Conservation (phyloP, 64 coral and sea anemone species). For the Platygyra sinensis region DNA sequence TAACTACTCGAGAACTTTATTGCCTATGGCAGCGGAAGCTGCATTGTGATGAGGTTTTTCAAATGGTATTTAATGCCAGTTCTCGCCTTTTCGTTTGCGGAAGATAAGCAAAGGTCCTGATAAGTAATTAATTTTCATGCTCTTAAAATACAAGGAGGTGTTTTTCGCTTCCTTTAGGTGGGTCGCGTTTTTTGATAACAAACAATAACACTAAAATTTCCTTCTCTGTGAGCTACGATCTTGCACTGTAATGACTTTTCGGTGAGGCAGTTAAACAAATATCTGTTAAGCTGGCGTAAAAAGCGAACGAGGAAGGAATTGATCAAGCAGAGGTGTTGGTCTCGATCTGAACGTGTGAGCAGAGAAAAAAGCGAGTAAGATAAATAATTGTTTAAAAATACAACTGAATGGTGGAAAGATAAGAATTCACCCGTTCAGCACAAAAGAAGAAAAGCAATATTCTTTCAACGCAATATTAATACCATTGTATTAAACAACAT, state of each 20-base stretch:
- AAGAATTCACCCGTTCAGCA: slow-evolving; percentile 9
- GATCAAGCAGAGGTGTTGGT: too few relatives aligned
- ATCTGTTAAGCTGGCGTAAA: neutral
- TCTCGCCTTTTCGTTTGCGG: slow-evolving; percentile 27
- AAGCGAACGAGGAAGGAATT: neutral
- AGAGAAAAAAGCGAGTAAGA: neutral
- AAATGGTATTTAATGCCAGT: slow-evolving; percentile 39
- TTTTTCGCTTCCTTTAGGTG: slow-evolving; percentile 7
- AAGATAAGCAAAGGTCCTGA: neutral
- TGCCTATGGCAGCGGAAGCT: slow-evolving; percentile 36
- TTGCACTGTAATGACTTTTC: neutral
- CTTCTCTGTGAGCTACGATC: neutral
- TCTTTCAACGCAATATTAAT: slow-evolving; percentile 24
- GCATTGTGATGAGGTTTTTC: slow-evolving; percentile 26
- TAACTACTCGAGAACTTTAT: slow-evolving; percentile 6
- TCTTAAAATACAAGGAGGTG: neutral
- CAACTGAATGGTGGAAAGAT: slow-evolving; percentile 20
- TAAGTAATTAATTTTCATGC: slow-evolving; percentile 31
- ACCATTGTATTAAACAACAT: slow-evolving; percentile 11
- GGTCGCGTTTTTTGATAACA: slow-evolving; percentile 19
- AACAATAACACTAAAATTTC: neutral
- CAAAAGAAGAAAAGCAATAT: neutral
- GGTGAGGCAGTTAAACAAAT: slow-evolving; percentile 37
- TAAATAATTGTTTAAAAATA: slow-evolving; percentile 10
- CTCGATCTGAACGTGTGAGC: neutral